Base-by-base conservation (phyloP, 2,888 invertebrate genomes). In the Caradrina clavipalpis region DNA sequence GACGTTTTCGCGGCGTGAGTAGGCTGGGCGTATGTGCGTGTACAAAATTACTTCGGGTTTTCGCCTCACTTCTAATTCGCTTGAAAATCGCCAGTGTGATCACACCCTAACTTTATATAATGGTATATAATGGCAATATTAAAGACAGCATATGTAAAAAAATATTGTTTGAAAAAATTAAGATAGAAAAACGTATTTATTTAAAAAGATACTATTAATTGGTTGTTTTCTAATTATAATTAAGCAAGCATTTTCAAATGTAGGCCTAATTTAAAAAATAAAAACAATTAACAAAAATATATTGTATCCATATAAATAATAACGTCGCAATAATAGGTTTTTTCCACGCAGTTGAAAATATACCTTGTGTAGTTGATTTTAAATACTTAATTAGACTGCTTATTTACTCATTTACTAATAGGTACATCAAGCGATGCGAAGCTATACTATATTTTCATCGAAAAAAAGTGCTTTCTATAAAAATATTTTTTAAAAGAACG, bases 351-450 rank as follows among this genome's bases (percentile, higher is more conserved):
- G 39, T 65, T 42, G 13, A 58, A 31, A 49, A 15, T 15, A 19
- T 50, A 7, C 13, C 39, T 50, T 51, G 7, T 15, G 19, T 57
- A 75, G n/a, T n/a, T 53, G 21, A 57, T 57, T 58, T 61, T 53
- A 21, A 26, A 19, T 69, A 50, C 1, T 58, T 57, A 19, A 53
- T 61, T 56, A 31, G 17, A 56, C 21, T 42, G 58, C 50, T 55
- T 75, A 31, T 35, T 69, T 75, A 74, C 76, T 75, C 57, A 69
- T 69, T 69, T 55, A 69, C 6, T 49, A 69, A 50, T 69, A 54
- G 3, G 35, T 55, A 50, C 11, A 47, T 8, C 5, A 47, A 19
- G 70, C 63, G 74, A 70, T 76, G 74, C 74, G 76, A 59, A 55
- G 39, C 55, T 75, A 51, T 47, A 56, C 11, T 0, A 15, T 13